These are phyloP conservation scores for Drosophila pallidifrons DNA, from an alignment of 1,140 invertebrate species.

Conservation along the genomic window DNA sequence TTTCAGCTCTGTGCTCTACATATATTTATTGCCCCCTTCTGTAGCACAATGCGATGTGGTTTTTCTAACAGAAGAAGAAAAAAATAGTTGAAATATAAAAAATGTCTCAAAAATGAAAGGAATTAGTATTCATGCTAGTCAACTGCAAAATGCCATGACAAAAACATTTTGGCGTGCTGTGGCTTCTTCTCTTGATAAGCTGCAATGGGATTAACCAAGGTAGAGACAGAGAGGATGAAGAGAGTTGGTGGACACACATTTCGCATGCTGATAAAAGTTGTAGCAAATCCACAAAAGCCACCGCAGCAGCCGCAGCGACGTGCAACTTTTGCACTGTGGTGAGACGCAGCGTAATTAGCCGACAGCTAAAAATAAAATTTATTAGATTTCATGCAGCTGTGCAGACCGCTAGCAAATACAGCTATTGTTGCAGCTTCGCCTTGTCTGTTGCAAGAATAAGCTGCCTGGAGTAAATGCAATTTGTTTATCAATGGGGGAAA, in stretches of 20 bases:
- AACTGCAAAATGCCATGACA: not conserved
- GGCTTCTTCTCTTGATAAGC: slow-evolving; percentile 48
- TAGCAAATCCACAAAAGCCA: slow-evolving; percentile 13
- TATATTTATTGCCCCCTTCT: not conserved
- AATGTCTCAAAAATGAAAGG: slow-evolving; percentile 5
- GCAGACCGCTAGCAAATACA: slow-evolving; percentile 24
- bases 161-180: slow-evolving; percentile 22
- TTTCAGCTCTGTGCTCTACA: not conserved
- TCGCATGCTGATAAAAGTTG: slow-evolving; percentile 58
- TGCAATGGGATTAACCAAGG: slow-evolving; percentile 48
- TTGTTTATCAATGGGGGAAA: slow-evolving; percentile 1
- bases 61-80: slow-evolving; percentile 1
- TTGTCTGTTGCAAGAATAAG: slow-evolving; percentile 12
- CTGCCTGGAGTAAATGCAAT: slow-evolving; percentile 25
- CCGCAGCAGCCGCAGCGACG: slow-evolving; percentile 23
- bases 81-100: slow-evolving; percentile 2
- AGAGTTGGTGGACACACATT: not conserved
- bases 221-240: not conserved
- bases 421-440: slow-evolving; percentile 15
- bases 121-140: slow-evolving; percentile 30
- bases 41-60: slow-evolving; percentile 1
- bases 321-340: slow-evolving; percentile 53
- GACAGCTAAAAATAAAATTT: slow-evolving; percentile 75
- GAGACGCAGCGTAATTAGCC: slow-evolving; percentile 57
- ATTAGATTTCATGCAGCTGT: slow-evolving; percentile 61